These are phyloP conservation scores for Saimiri boliviensis DNA, from an alignment of 2,113 vertebrate genomes.

Conservation along the genomic window DNA sequence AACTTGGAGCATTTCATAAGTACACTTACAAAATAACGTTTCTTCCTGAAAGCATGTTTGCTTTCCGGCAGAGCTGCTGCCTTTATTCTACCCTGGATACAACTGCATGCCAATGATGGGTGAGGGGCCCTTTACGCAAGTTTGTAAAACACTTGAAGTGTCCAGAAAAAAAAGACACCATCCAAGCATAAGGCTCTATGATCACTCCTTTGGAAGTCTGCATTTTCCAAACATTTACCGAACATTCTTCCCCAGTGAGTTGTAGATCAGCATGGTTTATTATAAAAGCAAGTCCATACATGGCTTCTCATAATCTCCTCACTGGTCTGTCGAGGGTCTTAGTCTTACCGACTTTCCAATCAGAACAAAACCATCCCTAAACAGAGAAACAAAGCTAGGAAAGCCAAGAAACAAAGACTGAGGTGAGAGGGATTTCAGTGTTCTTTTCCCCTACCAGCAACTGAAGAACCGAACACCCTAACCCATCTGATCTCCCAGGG, in stretches of 20 bases:
- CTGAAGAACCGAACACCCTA: neutral
- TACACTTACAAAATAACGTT: neutral
- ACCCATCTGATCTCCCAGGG: conserved; percentile 31
- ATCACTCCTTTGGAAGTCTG: conserved; percentile 52
- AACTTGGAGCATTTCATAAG: neutral
- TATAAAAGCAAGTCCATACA: neutral
- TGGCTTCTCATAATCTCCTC: neutral
- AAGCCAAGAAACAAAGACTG: neutral
- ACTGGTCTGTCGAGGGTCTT: neutral
- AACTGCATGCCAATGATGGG: neutral
- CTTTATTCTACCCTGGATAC: neutral
- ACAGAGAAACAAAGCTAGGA: neutral
- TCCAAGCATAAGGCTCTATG: neutral
- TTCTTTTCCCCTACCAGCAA: neutral
- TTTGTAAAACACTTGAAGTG: conserved; percentile 26
- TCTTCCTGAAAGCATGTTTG: neutral
- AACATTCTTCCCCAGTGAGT: neutral
- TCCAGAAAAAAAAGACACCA: neutral
- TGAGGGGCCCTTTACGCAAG: conserved; percentile 23
- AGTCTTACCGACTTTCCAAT: neutral
- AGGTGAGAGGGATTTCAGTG: neutral
- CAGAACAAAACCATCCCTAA: neutral
- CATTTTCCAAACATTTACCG: conserved; percentile 5
- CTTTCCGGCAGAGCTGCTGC: neutral
- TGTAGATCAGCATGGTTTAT: neutral